phyloP scores from a whole-genome alignment of 2,888 invertebrate genomes.

The Protonemura montana region DNA sequence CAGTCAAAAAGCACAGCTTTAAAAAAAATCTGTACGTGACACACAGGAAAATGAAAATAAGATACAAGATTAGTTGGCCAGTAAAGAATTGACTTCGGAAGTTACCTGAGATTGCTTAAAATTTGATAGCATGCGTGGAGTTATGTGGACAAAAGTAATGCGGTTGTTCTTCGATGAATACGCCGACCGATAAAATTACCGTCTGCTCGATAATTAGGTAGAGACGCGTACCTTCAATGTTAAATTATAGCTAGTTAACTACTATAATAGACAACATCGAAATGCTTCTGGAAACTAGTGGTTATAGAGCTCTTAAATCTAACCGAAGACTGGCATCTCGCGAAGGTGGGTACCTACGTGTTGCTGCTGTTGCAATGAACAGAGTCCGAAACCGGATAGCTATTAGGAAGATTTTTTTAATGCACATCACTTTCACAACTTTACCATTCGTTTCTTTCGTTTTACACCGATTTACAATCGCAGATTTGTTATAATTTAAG shows the following conservation, averaged over 20 bases:
- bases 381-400: constrained; percentile 9
- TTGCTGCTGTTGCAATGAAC: background rate
- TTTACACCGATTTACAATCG: background rate
- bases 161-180: constrained; percentile 19
- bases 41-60: background rate
- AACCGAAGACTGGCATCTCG: background rate
- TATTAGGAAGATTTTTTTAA: background rate
- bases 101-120: background rate
- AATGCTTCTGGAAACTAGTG: constrained; percentile 34
- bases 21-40: background rate
- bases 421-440: constrained; percentile 12
- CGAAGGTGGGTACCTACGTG: background rate
- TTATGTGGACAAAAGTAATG: constrained; percentile 9
- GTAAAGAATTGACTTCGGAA: background rate
- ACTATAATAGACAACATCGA: constrained; percentile 38
- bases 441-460: background rate
- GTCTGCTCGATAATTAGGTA: constrained; percentile 36
- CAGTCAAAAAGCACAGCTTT: background rate
- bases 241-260: constrained; percentile 38
- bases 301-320: constrained; percentile 25
- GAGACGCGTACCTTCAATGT: constrained; percentile 13
- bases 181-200: constrained; percentile 27
- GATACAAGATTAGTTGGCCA: background rate
- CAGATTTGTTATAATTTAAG: background rate
- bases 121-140: constrained; percentile 15